Evolutionary conservation across 1,140 invertebrate genomes (phyloP).

Genomic region (Scaptomyza pallida): DNA sequence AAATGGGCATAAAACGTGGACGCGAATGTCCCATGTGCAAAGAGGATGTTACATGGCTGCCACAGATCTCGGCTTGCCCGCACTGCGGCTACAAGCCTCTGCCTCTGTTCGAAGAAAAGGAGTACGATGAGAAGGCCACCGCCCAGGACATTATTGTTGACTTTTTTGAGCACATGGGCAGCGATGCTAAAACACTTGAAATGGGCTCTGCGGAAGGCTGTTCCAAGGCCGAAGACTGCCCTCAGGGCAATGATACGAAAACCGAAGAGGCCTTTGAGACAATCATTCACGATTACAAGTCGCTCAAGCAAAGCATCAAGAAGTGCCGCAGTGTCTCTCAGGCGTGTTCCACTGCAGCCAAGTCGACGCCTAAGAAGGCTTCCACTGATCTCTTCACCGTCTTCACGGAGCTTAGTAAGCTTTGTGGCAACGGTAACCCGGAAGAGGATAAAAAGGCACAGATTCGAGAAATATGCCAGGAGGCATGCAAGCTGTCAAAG

Average conservation of each 20-base stretch:
- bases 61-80: conserved; percentile 68
- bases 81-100: conserved; percentile 75
- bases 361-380: background rate
- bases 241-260: background rate
- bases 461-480: conserved; percentile 50
- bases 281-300: conserved; percentile 44
- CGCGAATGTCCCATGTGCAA: conserved; percentile 63
- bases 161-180: conserved; percentile 34
- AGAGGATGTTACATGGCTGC: conserved; percentile 72
- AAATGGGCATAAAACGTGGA: conserved; percentile 32
- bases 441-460: background rate
- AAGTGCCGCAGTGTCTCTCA: conserved; percentile 5
- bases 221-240: background rate
- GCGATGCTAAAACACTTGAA: conserved; percentile 8
- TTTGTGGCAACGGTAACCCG: conserved; percentile 36
- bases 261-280: conserved; percentile 54
- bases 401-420: conserved; percentile 59
- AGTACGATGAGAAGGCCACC: conserved; percentile 63
- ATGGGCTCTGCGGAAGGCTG: background rate
- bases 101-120: conserved; percentile 57
- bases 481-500: conserved; percentile 48
- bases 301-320: conserved; percentile 42
- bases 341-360: background rate
- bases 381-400: conserved; percentile 47
- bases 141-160: conserved; percentile 57